A percentile compares a stretch with the other conserved stretches of the same genome.
Conservation (phyloP, 2,888 invertebrate species). For the Macrosiphum euphorbiae region DNA sequence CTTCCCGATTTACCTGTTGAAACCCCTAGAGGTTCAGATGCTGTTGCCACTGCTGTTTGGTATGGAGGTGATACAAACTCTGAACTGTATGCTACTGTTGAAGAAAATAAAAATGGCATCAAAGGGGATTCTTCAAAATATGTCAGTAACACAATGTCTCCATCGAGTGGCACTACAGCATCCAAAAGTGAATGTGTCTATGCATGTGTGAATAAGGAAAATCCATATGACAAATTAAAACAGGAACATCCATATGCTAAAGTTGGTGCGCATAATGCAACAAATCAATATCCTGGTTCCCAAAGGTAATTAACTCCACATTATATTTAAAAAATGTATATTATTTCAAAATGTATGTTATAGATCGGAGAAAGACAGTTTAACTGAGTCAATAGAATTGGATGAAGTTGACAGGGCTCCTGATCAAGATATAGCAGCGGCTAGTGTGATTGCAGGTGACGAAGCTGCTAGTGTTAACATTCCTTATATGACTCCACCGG, state of each 20-base stretch:
- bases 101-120: slow-evolving; percentile 71
- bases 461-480: slow-evolving; percentile 89
- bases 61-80: slow-evolving; percentile 81
- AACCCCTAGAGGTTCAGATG: slow-evolving; percentile 68
- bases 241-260: slow-evolving; percentile 70
- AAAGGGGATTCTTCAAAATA: slow-evolving; percentile 44
- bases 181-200: slow-evolving; percentile 70
- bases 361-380: slow-evolving; percentile 49
- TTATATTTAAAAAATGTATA: neutral
- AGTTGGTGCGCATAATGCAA: slow-evolving; percentile 67
- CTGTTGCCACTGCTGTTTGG: slow-evolving; percentile 68
- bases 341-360: slow-evolving; percentile 9
- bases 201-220: slow-evolving; percentile 77
- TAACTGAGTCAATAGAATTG: slow-evolving; percentile 42
- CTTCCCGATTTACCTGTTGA: slow-evolving; percentile 86
- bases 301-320: slow-evolving; percentile 46
- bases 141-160: slow-evolving; percentile 58
- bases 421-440: slow-evolving; percentile 78
- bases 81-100: slow-evolving; percentile 88
- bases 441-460: slow-evolving; percentile 87
- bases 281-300: slow-evolving; percentile 50
- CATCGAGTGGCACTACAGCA: slow-evolving; percentile 59
- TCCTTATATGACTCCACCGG: slow-evolving; percentile 89
- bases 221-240: slow-evolving; percentile 76
- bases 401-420: slow-evolving; percentile 52